Evolutionary conservation across 2,797 vertebrate species (phyloP).

Genomic region (Molossus alvarezi): DNA sequence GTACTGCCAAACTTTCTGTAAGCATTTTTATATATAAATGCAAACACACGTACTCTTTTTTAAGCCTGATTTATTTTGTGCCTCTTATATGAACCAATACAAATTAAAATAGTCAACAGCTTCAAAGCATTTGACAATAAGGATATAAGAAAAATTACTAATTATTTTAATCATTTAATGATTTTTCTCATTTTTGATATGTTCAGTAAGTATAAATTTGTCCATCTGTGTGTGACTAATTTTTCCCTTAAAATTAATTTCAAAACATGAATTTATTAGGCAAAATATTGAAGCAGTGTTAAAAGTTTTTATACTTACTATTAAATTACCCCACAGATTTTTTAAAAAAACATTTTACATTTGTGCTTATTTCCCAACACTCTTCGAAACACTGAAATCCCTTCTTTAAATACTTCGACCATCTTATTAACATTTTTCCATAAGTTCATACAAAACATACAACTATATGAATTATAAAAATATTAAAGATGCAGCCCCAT

Average conservation of each 20-base stretch:
- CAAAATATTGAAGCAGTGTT: background rate
- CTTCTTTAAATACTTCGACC: background rate
- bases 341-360: background rate
- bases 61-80: background rate
- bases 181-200: background rate
- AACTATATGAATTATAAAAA: background rate
- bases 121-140: background rate
- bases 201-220: background rate
- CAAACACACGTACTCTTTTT: background rate
- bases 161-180: background rate
- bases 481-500: background rate
- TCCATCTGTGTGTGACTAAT: background rate
- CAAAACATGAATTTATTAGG: background rate
- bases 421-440: background rate
- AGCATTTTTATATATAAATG: background rate
- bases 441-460: background rate
- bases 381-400: background rate
- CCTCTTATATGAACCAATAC: background rate
- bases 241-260: slow-evolving; percentile 18
- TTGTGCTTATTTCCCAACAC: background rate
- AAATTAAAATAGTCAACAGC: background rate
- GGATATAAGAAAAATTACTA: background rate
- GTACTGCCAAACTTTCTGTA: background rate
- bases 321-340: background rate
- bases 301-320: background rate